Evolutionary conservation across 2,113 vertebrate species (phyloP).

Genomic region (Scomber japonicus): DNA sequence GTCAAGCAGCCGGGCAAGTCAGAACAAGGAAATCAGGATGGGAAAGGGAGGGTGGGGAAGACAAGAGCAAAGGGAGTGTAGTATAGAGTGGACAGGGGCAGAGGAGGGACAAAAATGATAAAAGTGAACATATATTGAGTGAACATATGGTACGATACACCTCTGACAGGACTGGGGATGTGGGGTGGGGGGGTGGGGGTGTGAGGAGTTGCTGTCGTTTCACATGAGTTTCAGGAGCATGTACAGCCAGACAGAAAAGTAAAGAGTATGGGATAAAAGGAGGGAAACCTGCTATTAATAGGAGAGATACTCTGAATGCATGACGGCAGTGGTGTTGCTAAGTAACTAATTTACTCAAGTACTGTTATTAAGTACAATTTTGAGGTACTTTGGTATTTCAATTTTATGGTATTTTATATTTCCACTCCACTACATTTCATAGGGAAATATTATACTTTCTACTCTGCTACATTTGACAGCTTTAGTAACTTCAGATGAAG

Average conservation of each 20-base stretch:
- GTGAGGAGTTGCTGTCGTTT: conserved; percentile 93
- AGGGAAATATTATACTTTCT: too few species aligned
- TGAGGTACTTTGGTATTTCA: too few species aligned
- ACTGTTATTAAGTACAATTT: too few species aligned
- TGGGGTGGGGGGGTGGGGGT: conserved; percentile 54
- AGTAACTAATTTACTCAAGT: too few species aligned
- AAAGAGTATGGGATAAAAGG: conserved; percentile 1
- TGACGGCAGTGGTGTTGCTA: neutral
- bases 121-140: conserved; percentile 70
- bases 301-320: conserved; percentile 5
- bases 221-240: conserved; percentile 89
- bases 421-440: too few species aligned
- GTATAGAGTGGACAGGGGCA: conserved; percentile 63
- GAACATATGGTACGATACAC: conserved; percentile 84
- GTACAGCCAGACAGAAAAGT: conserved; percentile 14
- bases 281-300: conserved; percentile 1
- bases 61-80: conserved; percentile 70
- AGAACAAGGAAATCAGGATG: conserved; percentile 68
- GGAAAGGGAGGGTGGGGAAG: conserved; percentile 85
- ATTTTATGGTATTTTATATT: too few species aligned
- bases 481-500: too few species aligned
- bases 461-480: too few species aligned
- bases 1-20: conserved; percentile 63
- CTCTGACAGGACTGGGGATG: conserved; percentile 89
- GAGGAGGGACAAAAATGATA: conserved; percentile 67